Base-by-base conservation (phyloP, 2,113 vertebrate genomes). In the Eonycteris spelaea region DNA sequence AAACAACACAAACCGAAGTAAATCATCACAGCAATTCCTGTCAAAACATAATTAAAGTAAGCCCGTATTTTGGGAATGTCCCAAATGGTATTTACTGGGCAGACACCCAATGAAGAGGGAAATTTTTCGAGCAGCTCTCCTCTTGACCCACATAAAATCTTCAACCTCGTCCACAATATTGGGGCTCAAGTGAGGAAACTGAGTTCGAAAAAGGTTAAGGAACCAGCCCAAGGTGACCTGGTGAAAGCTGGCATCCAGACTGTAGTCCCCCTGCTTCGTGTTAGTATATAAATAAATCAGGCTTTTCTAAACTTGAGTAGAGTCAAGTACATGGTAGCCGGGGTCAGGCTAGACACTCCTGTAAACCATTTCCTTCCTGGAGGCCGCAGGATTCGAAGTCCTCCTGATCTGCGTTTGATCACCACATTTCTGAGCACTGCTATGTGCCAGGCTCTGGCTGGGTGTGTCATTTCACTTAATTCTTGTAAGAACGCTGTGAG, bases 121-220 rank as follows among this genome's bases (percentile, higher is more conserved):
- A 51, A 16, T 4, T 35, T 67, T 28, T 24, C 65, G 48, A 73
- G 15, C 11, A n/a, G 14, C 63, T 68, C 24, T 91, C 26, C 59
- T 70, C 48, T 18, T 45, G 40, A 79, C 35, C 67, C 48, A 43
- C 43, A 22, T 15, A 3, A 55, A 40, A 59, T 53, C 63, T 70
- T 75, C 30, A 91, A 30, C 63, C 22, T 57, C 61, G 68, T 88
- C 19, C 16, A 79, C 35, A 40, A 73, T 15, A 53, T 0, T 57
- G 70, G 84, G 67, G 33, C n/a, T 68, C n/a, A 68, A 45, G 84
- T 19, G 48, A 95, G 65, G 59, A 90, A 84, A 86, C 13, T 30
- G 19, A 86, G 30, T 92, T 80, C 40, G 35, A 88, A 94, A 94
- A 48, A 88, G 40, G 8, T 86, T 85, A 82, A 86, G 65, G 83